Evolutionary conservation across 2,113 vertebrate species (phyloP), one percentile per base, ranked within the genome.

Genomic region (Proterorhinus semilunaris): DNA sequence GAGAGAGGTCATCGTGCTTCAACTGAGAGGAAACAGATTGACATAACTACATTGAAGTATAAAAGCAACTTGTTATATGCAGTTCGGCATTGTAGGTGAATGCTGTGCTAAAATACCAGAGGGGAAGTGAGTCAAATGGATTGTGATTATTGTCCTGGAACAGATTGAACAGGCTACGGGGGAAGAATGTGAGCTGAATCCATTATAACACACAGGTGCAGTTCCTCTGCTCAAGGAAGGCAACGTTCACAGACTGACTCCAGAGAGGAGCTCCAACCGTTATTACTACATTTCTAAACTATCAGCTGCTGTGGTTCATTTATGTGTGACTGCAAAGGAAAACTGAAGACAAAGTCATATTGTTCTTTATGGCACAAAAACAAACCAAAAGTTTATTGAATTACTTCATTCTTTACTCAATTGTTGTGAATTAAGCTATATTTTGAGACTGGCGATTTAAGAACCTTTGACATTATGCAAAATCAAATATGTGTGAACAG

Each of bases 131-230:
- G 92, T 93, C 93, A 95, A 95, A 96, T 95, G 94, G 93, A 92
- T 92, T 90, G 81, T 93, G 93, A 94, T 94, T 94, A 94, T 94
- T 95, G 92, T 94, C 91, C 94, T 91, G 92, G 94, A 96, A 95
- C 94, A 95, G 95, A 95, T 90, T 94, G 93, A 95, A 92, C 91
- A 92, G 90, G 87, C 92, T 93, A 90, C 86, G 83, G 90, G 91
- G 92, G 91, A 90, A 87, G 53, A 87, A 92, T 93, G 94, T 96
- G 94, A 95, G 90, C 91, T 91, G 95, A 96, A 95, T 96, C 79
- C 66, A 87, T 88, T 93, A 92, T 91, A 89, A 88, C 87, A 82
- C 93, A 90, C 83, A 83, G 91, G 93, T 92, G 87, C 86, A 91
- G 93, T 93, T 93, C 80, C 88, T 80, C 79, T 47, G 49, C 67